Evolutionary conservation across 2,113 vertebrate genomes (phyloP).

Genomic region (Albula goreensis): DNA sequence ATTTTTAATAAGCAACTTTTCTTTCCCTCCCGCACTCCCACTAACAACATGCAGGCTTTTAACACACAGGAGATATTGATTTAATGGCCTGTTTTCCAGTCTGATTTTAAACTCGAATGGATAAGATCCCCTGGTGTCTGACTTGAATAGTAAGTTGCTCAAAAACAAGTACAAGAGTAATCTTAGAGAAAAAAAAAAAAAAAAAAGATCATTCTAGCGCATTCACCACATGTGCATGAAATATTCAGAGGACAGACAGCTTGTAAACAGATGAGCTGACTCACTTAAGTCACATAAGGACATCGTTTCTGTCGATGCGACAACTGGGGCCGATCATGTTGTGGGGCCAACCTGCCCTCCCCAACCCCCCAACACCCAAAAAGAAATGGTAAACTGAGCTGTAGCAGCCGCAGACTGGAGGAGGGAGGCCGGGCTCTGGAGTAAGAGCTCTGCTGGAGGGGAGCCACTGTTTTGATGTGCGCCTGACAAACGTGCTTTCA

Average conservation of each 20-base stretch:
- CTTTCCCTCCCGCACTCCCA: neutral
- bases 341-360: too few species aligned
- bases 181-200: neutral
- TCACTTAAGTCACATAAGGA: neutral
- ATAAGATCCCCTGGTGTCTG: neutral
- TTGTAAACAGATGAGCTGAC: neutral
- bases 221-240: neutral
- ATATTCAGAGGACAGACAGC: neutral
- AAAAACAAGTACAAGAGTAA: neutral
- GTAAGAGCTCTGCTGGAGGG: neutral
- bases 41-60: too few species aligned
- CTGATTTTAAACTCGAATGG: conserved; percentile 1
- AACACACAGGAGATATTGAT: neutral
- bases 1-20: neutral
- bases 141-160: neutral
- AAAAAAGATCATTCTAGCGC: neutral
- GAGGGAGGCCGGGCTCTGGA: neutral
- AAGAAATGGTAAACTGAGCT: neutral
- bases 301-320: neutral
- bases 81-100: neutral
- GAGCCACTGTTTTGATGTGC: neutral
- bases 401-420: too few species aligned
- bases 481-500: neutral
- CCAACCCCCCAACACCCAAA: too few species aligned
- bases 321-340: neutral